Base-by-base conservation (phyloP, 2,888 invertebrate genomes). In the Trichopoda pennipes region DNA sequence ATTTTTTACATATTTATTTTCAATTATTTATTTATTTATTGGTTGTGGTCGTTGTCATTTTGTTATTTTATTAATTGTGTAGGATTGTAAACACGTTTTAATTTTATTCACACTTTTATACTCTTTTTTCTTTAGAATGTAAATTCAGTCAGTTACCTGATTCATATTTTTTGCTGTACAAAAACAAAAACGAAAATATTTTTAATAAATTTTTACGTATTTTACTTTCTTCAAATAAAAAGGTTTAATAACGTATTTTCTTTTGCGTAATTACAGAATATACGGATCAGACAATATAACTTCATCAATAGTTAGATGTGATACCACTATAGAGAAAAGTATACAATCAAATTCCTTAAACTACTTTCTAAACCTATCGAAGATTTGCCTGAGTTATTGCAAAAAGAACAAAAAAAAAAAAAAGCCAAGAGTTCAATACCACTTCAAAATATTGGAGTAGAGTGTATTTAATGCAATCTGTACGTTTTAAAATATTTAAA, bases 51-150 rank as follows among this genome's bases (percentile, higher is more conserved):
- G 63, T 63, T 63, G 55, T 10, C 44, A 44, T 28, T 63, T 63
- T 63, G 55, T 10, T 32, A 44, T 28, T 63, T 53, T 9, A 55
- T 38, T 56, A 14, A 38, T 70, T 14, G 77, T 70, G 77, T 77
- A 70, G 77, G 77, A 63, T 77, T 69, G 7, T 9, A 77, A 77
- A 77, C 77, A 77, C 63, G 77, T 77, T 77, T 64, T 70, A 28
- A 12, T 77, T 77, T 64, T 64, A 56, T 70, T 56, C 47, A 55
- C 47, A 63, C 38, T 56, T 64, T 70, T 51, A 3, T 70, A 21
- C 10, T 69, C 35, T 63, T 79, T n/a, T n/a, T n/a, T n/a, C n/a
- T n/a, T 68, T 74, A 68, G 60, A 79, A 79, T 79, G 73, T 61
- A 68, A 68, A 76, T 61, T 69, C 68, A 80, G 73, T 74, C 49